Conservation (phyloP, 2,113 vertebrate genomes). For the Ciconia maguari region DNA sequence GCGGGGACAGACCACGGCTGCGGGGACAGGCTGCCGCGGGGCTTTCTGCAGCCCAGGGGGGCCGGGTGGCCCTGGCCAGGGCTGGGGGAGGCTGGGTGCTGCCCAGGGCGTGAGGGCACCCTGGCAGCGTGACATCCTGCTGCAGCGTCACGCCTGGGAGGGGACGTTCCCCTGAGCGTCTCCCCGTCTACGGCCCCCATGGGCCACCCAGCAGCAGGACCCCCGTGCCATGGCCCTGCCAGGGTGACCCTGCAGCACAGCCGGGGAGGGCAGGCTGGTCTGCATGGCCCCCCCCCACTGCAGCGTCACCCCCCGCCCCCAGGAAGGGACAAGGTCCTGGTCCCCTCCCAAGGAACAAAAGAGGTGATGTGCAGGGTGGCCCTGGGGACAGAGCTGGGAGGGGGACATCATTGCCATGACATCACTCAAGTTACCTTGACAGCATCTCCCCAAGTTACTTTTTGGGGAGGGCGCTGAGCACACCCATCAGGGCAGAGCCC, state of each 20-base stretch:
- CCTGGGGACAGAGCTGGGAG: not conserved
- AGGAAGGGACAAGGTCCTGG: not conserved
- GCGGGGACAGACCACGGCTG: no score
- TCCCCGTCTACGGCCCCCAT: accelerated
- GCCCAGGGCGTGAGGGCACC: no score
- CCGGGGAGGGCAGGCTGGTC: not conserved
- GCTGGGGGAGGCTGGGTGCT: not conserved
- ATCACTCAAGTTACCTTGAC: accelerated
- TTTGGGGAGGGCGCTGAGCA: not conserved
- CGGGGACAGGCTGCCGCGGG: accelerated
- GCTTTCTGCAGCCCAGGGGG: no score
- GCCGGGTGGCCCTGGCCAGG: no score
- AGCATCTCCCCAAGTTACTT: not conserved
- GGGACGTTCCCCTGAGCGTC: not conserved
- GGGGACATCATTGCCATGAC: no score
- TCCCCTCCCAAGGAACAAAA: not conserved
- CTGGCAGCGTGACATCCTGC: accelerated
- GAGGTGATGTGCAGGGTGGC: not conserved
- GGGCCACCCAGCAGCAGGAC: not conserved
- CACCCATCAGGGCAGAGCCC: not conserved
- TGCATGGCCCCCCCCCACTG: accelerated
- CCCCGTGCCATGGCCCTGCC: not conserved
- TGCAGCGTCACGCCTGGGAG: not conserved
- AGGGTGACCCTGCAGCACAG: not conserved
- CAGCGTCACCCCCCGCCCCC: accelerated